These are phyloP conservation scores for Salminus brasiliensis DNA, from an alignment of 2,113 vertebrate genomes.

Conservation along the genomic window DNA sequence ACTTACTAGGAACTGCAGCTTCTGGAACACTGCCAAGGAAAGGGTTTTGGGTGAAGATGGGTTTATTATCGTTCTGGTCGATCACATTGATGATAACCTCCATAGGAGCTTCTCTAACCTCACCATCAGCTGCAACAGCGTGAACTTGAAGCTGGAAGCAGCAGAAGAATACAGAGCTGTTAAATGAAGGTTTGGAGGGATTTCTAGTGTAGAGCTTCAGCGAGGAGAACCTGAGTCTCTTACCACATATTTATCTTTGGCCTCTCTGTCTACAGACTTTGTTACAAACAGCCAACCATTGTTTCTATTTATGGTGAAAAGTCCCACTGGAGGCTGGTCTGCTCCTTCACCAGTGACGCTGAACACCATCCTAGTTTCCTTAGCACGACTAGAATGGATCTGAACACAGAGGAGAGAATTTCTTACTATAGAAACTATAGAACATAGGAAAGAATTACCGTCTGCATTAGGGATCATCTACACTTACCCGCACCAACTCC, in stretches of 20 bases:
- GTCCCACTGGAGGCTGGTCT: slow-evolving; percentile 43
- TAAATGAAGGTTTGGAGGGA: not conserved
- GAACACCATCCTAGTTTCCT: slow-evolving; percentile 54
- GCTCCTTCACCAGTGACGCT: slow-evolving; percentile 71
- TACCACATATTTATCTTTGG: slow-evolving; percentile 47
- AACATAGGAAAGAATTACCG: not conserved
- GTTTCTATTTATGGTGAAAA: slow-evolving; percentile 62
- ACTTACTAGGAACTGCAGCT: slow-evolving; percentile 8
- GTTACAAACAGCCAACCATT: slow-evolving; percentile 60
- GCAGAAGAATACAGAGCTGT: not conserved
- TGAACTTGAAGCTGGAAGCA: slow-evolving; percentile 65
- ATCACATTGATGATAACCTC: slow-evolving; percentile 65
- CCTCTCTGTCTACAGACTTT: slow-evolving; percentile 68
- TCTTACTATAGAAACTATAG: slow-evolving; percentile 20
- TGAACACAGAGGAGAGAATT: slow-evolving; percentile 36
- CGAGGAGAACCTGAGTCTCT: not conserved
- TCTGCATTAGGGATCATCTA: not conserved
- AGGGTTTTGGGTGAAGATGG: slow-evolving; percentile 60
- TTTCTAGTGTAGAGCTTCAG: not conserved
- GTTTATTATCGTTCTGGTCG: slow-evolving; percentile 75
- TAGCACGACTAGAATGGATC: slow-evolving; percentile 61
- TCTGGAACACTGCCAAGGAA: slow-evolving; percentile 62
- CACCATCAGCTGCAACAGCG: slow-evolving; percentile 15
- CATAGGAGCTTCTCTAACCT: slow-evolving; percentile 53
- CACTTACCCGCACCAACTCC: slow-evolving; percentile 55